A percentile compares a stretch with the other conserved stretches of the same genome.
Conservation (phyloP, 2,113 vertebrate genomes). For the Peromyscus californicus region DNA sequence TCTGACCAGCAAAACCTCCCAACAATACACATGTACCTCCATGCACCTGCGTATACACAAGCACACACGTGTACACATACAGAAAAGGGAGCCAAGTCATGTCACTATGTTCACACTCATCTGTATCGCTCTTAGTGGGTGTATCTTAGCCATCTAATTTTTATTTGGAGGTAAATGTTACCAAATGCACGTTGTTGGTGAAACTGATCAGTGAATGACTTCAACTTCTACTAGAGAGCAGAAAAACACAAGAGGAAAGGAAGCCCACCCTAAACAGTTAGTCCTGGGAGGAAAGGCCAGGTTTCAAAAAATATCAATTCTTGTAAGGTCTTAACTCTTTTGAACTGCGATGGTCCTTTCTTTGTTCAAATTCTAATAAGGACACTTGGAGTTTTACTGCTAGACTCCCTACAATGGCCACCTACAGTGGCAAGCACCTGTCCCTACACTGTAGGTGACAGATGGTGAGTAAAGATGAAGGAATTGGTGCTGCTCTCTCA, state of each 20-base stretch:
- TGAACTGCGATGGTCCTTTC: background rate
- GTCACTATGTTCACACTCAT: background rate
- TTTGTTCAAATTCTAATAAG: slow-evolving; percentile 31
- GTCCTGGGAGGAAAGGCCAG: background rate
- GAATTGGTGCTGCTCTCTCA: background rate
- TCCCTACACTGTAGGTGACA: background rate
- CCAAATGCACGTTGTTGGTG: background rate
- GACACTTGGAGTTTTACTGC: slow-evolving; percentile 16
- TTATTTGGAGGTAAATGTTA: slow-evolving; percentile 16
- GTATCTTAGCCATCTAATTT: background rate
- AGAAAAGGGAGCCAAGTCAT: background rate
- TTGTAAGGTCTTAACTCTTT: background rate
- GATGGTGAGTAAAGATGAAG: background rate
- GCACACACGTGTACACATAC: background rate
- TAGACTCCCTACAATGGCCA: background rate
- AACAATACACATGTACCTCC: background rate
- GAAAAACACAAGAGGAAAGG: background rate
- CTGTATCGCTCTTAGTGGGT: background rate
- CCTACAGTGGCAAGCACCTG: background rate
- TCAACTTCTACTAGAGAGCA: background rate
- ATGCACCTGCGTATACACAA: background rate
- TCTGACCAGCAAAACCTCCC: too few relatives aligned
- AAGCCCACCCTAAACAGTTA: background rate
- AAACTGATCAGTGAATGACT: background rate
- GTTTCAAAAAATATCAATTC: slow-evolving; percentile 27